Evolutionary conservation across 2,113 vertebrate genomes (phyloP).

Genomic region (Pampusana beccarii): DNA sequence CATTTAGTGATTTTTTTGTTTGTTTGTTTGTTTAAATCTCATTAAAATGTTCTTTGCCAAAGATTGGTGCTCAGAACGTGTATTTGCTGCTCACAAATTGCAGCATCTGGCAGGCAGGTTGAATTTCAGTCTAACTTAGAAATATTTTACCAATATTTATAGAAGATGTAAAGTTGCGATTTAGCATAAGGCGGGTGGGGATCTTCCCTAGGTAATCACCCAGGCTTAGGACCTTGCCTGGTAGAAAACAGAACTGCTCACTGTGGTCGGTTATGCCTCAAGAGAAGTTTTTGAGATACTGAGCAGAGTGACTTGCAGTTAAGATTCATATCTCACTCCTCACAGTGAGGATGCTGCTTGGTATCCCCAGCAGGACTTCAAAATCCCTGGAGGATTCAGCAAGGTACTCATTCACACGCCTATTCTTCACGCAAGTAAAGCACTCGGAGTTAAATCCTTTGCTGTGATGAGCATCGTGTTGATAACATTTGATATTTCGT

Average conservation of each 20-base stretch:
- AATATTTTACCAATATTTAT: not conserved
- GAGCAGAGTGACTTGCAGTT: not conserved
- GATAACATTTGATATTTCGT: not conserved
- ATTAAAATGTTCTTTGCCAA: slow-evolving; percentile 25
- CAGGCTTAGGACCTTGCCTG: not conserved
- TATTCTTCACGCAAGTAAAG: not conserved
- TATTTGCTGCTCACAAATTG: not conserved
- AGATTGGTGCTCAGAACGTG: not conserved
- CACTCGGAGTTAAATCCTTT: not conserved
- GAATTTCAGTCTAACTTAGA: not conserved
- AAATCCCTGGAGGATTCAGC: not conserved
- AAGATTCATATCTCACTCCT: not conserved
- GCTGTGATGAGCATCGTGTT: not conserved
- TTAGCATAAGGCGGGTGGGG: not conserved
- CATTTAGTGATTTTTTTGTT: not conserved
- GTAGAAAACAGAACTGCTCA: not conserved
- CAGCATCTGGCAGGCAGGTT: slow-evolving; percentile 38
- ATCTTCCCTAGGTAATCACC: not conserved
- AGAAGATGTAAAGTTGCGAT: not conserved
- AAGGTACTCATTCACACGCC: fast-evolving
- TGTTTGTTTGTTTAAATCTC: not conserved
- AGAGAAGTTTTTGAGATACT: not conserved
- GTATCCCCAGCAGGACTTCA: not conserved
- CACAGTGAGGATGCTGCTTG: not conserved
- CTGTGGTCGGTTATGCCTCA: not conserved